Evolutionary conservation across 2,888 invertebrate genomes (phyloP), one percentile per base, ranked within the genome.

Genomic region (Philopedon plagiatum): DNA sequence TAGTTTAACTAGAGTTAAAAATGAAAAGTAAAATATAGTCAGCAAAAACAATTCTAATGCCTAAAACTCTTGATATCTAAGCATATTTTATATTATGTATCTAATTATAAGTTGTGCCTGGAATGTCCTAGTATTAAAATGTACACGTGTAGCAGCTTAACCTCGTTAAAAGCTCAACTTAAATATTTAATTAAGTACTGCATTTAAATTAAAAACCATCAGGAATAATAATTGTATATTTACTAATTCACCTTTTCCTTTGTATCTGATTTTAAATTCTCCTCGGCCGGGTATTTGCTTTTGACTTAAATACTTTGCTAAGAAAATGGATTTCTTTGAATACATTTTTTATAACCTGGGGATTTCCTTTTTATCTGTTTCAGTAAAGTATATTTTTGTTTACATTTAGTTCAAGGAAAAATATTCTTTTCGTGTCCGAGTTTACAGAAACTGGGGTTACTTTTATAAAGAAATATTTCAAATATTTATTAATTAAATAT

Each of bases 281-380:
- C 41, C 57, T 63, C 49, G 23, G 46, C 62, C 57, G 63, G 63
- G 63, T 63, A 63, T 70, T 63, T 63, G 63, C 57, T 56, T 56
- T 49, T 57, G 37, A 70, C 63, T 70, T 70, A 63, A 70, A 70
- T 57, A 56, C 34, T 70, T n/a, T 46, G 9, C 41, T 29, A 63
- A 51, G 49, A 51, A 69, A 69, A 68, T 68, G 54, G 62, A 63
- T 57, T 69, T 56, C 56, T 69, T 62, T 70, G 57, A 63, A 70
- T 70, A 63, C 57, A 70, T 70, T 57, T 70, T 70, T 63, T 58
- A 70, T 63, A 70, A 62, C 49, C 21, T 19, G 51, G 51, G 44
- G 39, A 60, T 60, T 66, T 66, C 29, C 46, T 58, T 21, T 56
- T 23, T 58, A 37, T 60, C 46, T 44, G 19, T 60, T 67, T 26